phyloP scores from a whole-genome alignment of 2,888 invertebrate species.

The Zaprionus bogoriensis region DNA sequence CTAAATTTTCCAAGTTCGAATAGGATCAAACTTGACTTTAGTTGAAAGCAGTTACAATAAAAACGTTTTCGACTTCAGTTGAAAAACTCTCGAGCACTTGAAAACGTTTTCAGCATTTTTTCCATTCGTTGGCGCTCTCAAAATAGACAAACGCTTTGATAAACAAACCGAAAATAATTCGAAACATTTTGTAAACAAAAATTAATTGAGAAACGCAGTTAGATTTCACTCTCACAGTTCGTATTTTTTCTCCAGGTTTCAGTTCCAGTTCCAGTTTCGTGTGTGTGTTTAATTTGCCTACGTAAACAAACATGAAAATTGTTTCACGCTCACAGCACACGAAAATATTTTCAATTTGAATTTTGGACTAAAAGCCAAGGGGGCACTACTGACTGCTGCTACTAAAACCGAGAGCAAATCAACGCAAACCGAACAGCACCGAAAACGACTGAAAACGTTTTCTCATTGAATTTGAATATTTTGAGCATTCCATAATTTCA shows the following conservation, averaged over 20 bases:
- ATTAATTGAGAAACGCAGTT: constrained; percentile 43
- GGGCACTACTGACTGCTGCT: too few species aligned
- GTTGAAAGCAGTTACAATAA: neutral
- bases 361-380: constrained; percentile 42
- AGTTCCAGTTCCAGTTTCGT: constrained; percentile 7
- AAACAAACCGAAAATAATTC: constrained; percentile 68
- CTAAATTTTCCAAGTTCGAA: neutral
- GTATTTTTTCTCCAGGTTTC: constrained; percentile 19
- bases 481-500: constrained; percentile 62
- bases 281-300: constrained; percentile 38
- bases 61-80: neutral
- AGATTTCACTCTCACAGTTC: constrained; percentile 14
- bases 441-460: constrained; percentile 38
- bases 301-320: constrained; percentile 62
- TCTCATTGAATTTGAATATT: constrained; percentile 61
- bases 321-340: constrained; percentile 70
- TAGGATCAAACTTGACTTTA: neutral
- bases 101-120: constrained; percentile 16
- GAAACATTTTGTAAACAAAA: constrained; percentile 71
- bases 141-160: constrained; percentile 54
- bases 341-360: constrained; percentile 69
- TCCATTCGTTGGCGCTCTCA: constrained; percentile 29
- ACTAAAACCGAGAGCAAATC: constrained; percentile 12
- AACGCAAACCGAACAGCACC: neutral
- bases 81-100: constrained; percentile 12